These are phyloP conservation scores for Rhopilema esculentum DNA, from an alignment of 30 jellyfish, hydroid and myxozoan species.

Conservation along the genomic window DNA sequence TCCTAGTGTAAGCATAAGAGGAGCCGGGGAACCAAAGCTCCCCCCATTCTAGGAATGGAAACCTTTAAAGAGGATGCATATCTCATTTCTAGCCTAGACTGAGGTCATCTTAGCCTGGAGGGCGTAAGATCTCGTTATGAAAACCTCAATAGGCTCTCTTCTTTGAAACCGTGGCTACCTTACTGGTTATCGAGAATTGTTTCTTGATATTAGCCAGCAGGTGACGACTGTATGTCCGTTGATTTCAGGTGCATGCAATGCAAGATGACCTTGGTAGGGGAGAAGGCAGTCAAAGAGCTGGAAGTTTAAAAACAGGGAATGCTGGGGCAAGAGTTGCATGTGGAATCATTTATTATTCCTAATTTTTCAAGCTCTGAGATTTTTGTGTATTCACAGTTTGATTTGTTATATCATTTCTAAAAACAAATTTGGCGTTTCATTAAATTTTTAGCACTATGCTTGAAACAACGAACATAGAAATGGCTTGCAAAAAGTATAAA, in stretches of 20 bases:
- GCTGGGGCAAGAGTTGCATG: slow-evolving; percentile 82
- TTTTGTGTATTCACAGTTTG: not conserved
- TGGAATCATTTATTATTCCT: slow-evolving; percentile 57
- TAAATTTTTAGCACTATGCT: not conserved
- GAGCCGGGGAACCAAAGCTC: too few species aligned
- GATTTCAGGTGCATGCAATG: slow-evolving; percentile 50
- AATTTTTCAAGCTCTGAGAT: not conserved
- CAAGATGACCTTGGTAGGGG: slow-evolving; percentile 74
- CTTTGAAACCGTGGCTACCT: too few species aligned
- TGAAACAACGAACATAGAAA: not conserved
- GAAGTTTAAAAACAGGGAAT: slow-evolving; percentile 75
- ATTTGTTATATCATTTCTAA: not conserved
- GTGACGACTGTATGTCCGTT: not conserved
- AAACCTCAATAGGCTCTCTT: too few species aligned
- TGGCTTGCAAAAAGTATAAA: not conserved
- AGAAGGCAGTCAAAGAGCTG: slow-evolving; percentile 35
- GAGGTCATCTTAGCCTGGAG: too few species aligned
- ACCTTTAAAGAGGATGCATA: too few species aligned
- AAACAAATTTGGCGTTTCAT: not conserved
- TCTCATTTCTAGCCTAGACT: too few species aligned
- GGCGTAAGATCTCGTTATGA: too few species aligned
- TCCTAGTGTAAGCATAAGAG: too few species aligned
- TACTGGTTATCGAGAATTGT: too few species aligned
- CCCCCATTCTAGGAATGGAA: too few species aligned
- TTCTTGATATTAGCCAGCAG: too few species aligned